phyloP scores from a whole-genome alignment of 2,797 vertebrate species.

The Urophycis tenuis region DNA sequence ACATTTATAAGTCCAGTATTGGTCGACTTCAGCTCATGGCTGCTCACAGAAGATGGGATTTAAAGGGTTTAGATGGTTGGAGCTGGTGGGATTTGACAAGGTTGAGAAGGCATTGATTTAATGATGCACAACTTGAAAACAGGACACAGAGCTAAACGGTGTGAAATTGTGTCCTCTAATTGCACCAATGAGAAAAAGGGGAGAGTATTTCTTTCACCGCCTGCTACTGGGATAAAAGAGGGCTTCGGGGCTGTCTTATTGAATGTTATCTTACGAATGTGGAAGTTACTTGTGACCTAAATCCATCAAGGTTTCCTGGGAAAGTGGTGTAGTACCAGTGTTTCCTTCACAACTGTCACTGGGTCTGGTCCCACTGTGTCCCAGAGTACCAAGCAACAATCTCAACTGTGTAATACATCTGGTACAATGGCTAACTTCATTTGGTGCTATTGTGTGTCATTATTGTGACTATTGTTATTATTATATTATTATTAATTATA shows the following conservation, averaged over 20 bases:
- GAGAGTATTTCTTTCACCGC: constrained; percentile 59
- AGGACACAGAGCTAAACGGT: constrained; percentile 42
- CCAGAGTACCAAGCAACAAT: neutral
- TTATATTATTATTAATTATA: neutral
- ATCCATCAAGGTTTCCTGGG: constrained; percentile 57
- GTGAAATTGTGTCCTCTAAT: constrained; percentile 60
- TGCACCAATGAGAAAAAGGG: constrained; percentile 56
- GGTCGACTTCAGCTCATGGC: constrained; percentile 52
- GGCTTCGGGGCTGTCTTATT: constrained; percentile 61
- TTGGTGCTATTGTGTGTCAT: neutral
- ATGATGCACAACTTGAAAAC: constrained; percentile 50
- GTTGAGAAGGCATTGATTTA: constrained; percentile 55
- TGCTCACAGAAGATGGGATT: constrained; percentile 41
- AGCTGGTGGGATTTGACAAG: constrained; percentile 51
- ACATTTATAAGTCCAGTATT: constrained; percentile 36
- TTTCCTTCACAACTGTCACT: constrained; percentile 8
- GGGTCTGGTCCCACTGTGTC: neutral
- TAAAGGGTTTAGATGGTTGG: constrained; percentile 53
- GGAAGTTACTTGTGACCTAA: constrained; percentile 59
- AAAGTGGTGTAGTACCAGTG: constrained; percentile 39
- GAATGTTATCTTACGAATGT: constrained; percentile 56
- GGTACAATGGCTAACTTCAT: neutral
- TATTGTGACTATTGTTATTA: neutral
- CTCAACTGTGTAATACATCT: neutral
- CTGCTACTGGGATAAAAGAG: constrained; percentile 53